Evolutionary conservation across 2,888 invertebrate species (phyloP), one percentile per base, ranked within the genome.

Genomic region (Stenurella melanura): DNA sequence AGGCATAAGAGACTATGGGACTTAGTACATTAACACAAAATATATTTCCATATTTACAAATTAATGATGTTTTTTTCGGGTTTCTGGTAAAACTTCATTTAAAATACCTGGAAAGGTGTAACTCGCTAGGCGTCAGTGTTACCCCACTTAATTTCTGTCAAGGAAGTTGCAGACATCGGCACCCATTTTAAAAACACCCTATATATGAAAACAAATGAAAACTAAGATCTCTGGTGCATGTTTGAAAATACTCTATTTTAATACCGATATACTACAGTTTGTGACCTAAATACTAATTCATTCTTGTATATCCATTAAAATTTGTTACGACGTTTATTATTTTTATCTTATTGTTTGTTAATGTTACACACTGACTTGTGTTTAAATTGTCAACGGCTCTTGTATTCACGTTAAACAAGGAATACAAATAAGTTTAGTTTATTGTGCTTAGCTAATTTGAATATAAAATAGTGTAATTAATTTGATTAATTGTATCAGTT

Each of bases 261-360:
- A 50, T 50, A n/a, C n/a, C 15, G 12, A 42, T 12, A 12, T 12
- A 2, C 42, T 12, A 50, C 50, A 50, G 50, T n/a, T n/a, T 50
- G 50, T 50, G 56, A 19, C 42, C 34, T 34, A 30, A 42, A 50
- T 21, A 66, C 21, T 66, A 42, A 30, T 61, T 21, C 61, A 21
- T 30, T 58, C 67, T 42, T 15, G 67, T 30, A 38, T 66, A 15
- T 66, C 17, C 34, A 30, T 10, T 64, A 21, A 64, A 58, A 58
- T 42, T 42, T 42, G 42, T 12, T 42, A 42, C 42, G 26, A 42
- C 12, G 26, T 67, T 67, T 67, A 18, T 54, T 67, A 17, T 67
- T 67, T 30, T 67, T 67, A 67, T 42, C 30, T 50, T 63, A 42
- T 66, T 67, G 6, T 38, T 42, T 30, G 9, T 19, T 12, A 63